These are phyloP conservation scores for Euthynnus affinis DNA, from an alignment of 2,797 vertebrate species.

Conservation along the genomic window DNA sequence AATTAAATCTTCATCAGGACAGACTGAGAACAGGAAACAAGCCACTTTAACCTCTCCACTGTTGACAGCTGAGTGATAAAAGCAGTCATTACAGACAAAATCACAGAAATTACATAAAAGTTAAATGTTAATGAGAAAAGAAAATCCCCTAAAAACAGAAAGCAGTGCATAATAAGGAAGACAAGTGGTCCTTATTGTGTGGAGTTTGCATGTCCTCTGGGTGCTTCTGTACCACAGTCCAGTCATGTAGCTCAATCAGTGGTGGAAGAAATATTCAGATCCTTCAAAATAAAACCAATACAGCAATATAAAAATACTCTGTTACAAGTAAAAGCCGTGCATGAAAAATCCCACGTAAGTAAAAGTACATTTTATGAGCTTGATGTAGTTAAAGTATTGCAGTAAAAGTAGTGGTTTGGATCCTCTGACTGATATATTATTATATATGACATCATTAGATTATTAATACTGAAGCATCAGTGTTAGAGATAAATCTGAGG, in stretches of 20 bases:
- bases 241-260: background rate
- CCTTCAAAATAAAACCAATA: too few relatives aligned
- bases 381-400: too few relatives aligned
- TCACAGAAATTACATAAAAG: slow-evolving; percentile 10
- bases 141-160: background rate
- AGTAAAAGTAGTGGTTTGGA: too few relatives aligned
- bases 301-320: too few relatives aligned
- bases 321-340: too few relatives aligned
- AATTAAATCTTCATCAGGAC: slow-evolving; percentile 41
- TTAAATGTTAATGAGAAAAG: slow-evolving; percentile 1
- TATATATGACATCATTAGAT: too few relatives aligned
- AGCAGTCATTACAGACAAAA: slow-evolving; percentile 8
- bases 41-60: background rate
- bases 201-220: background rate
- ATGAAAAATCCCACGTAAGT: too few relatives aligned
- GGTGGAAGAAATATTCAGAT: too few relatives aligned
- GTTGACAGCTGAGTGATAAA: background rate
- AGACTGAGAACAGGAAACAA: background rate
- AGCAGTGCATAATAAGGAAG: background rate
- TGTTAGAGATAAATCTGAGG: too few relatives aligned
- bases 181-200: background rate
- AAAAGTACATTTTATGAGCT: too few relatives aligned
- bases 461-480: too few relatives aligned
- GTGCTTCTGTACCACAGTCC: background rate
- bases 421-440: too few relatives aligned